Evolutionary conservation across 2,797 vertebrate genomes (phyloP), one percentile per base, ranked within the genome.

Genomic region (Thaleichthys pacificus): DNA sequence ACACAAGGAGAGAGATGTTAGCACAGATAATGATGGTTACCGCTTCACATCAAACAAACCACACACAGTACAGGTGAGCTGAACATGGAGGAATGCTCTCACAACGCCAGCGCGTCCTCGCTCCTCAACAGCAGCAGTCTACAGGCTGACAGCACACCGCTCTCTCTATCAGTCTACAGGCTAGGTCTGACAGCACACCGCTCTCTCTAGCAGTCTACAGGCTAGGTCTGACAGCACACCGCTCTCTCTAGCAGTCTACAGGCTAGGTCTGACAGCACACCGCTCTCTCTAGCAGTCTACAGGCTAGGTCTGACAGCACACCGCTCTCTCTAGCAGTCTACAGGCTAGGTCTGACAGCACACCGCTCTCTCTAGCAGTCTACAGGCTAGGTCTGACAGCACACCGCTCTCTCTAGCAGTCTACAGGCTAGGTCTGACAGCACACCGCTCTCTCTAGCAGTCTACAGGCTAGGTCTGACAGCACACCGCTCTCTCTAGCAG

Each of bases 1-100:
- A 87, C 74, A 89, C 65, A 89, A 79, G 85, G 85, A 91, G 86
- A 92, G 62, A 91, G 56, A 89, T 73, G 90, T 92, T 91, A 91
- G 86, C 84, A 87, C 84, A 58, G 9, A 47, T 47, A 47, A n/a
- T 17, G 51, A 56, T 8, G 49, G 12, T 51, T 51, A 51, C 49
- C 49, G 15, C 49, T 17, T 51, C 51, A 56, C 51, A 56, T 19
- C 49, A n/a, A 56, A n/a, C 51, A 17, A n/a, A 56, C 5, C 51
- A 0, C 19, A n/a, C 51, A 4, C 17, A n/a, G 51, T 3, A 56
- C 51, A 17, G 51, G 19, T 56, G 51, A 56, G 15, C 15, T 56
- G 6, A n/a, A n/a, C 15, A 8, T n/a, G 19, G 19, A 5, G 19
- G 51, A 56, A 56, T n/a, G 51, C 19, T 17, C 51, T 17, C 19